Base-by-base conservation (phyloP, 2,888 invertebrate species). In the Paralinhomoeus sp. region DNA sequence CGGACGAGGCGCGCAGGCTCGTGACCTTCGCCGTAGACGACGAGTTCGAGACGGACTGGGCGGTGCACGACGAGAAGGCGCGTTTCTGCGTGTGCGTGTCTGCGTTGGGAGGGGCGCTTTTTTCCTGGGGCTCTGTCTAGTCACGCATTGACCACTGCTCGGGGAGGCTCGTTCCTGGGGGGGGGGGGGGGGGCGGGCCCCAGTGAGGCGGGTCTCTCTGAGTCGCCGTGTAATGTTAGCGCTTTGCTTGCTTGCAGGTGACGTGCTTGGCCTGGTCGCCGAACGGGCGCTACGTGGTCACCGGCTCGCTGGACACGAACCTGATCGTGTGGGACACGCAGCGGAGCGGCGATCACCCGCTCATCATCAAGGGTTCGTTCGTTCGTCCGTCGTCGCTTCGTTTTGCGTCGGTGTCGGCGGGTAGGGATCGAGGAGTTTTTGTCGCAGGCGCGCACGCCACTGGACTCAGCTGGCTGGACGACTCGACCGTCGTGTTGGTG, bases 391-490 rank as follows among this genome's bases (percentile, higher is more conserved):
- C n/a, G n/a, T n/a, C 31, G 9, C 9, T 31, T 12, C 9, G 31
- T 7, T 31, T 31, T 31, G 9, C 9, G 31, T 12, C 9, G 9
- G 7, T n/a, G 40, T 22, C 17, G 40, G 18, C 9, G n/a, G n/a
- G n/a, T n/a, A n/a, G n/a, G n/a, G n/a, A n/a, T n/a, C n/a, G n/a
- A n/a, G n/a, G 44, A 21, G 24, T 17, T 22, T n/a, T 21, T 15
- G 12, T 57, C 56, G 42, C 69, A 91, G 91, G 85, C 66, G 91
- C 91, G 47, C 93, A 97, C 69, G 82, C 87, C 22, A 85, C 89
- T 2, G 76, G 80, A 44, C 67, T 97, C 49, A 73, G 75, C 45
- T 97, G 93, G 93, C 65, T 91, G 53, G 79, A 85, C 62, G 77
- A 84, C 62, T 77, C 76, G 58, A 80, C 78, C 33, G 64, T 97